phyloP scores from a whole-genome alignment of 2,888 invertebrate genomes.

The Blastobasis adustella region DNA sequence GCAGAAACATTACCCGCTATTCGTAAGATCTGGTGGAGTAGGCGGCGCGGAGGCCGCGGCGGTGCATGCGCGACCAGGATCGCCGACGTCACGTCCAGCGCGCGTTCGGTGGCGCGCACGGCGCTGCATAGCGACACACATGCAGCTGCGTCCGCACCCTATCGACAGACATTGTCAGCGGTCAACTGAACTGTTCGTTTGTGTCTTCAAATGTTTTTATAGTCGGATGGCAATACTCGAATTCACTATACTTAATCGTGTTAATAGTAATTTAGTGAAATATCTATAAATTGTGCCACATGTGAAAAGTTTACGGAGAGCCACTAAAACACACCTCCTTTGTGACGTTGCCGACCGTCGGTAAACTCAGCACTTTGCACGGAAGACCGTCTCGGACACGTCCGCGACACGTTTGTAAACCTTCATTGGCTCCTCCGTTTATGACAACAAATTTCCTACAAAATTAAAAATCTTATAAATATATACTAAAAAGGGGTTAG shows the following conservation, averaged over 20 bases:
- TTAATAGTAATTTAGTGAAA: too few relatives aligned
- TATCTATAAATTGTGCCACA: too few relatives aligned
- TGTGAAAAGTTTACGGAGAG: too few relatives aligned
- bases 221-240: background rate
- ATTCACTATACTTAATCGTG: too few relatives aligned
- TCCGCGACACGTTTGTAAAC: constrained; percentile 6
- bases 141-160: background rate
- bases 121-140: constrained; percentile 7
- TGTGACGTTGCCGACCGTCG: background rate
- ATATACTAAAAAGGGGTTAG: too few relatives aligned
- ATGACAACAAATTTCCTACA: constrained; percentile 15
- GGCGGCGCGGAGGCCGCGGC: background rate
- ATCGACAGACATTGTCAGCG: background rate
- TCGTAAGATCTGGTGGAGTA: background rate
- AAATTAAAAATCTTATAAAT: background rate
- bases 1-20: background rate
- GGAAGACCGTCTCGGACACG: constrained; percentile 12
- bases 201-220: background rate
- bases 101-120: constrained; percentile 16
- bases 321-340: too few relatives aligned
- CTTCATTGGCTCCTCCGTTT: constrained; percentile 4
- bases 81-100: constrained; percentile 14
- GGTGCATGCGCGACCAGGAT: background rate
- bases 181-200: background rate
- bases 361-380: constrained; percentile 11